Base-by-base conservation (phyloP, 2,888 invertebrate genomes). In the Melieria picta region DNA sequence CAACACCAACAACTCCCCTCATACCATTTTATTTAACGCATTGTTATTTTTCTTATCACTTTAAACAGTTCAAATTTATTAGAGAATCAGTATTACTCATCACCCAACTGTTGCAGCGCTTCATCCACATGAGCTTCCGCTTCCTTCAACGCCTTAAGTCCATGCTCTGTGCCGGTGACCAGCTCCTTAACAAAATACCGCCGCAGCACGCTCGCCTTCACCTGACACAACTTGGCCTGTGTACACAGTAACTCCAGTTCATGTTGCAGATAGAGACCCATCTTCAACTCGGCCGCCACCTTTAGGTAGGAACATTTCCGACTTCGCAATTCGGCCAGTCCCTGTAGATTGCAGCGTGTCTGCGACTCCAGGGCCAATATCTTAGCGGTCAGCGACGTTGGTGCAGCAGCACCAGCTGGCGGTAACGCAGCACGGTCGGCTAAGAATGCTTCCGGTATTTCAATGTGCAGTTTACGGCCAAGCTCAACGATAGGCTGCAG, bases 121-220 rank as follows among this genome's bases (percentile, higher is more conserved):
- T 79, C 78, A 70, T 85, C 80, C 3, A 86, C 72, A 71, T 81
- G 80, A 4, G 75, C 74, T 45, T 82, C 82, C 0, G 82, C 81
- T 66, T 84, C 85, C 62, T 83, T 81, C 30, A 86, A 77, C 0
- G 86, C 86, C 61, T 81, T 83, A 0, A 81, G 48, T 4, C 82
- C 83, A 16, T 84, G 79, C 1, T 84, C 83, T 0, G 84, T 79
- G 2, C 82, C 79, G 0, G 80, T 72, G 46, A 80, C 76, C 30
- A 84, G 73, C 9, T 83, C 82, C 46, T 81, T 79, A 4, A 80
- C 72, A 2, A 84, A 77, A 56, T 77, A 82, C 6, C 76, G 73
- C 4, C 82, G 82, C 64, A 86, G 72, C 7, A 83, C 70, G 4
- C 81, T 81, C 0, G 82, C 78, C 60, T 86, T 86, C 5, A 80